Percentiles rank a stretch among this genome's conserved stretches.
These are phyloP conservation scores for Eretmochelys imbricata DNA, from an alignment of 2,113 vertebrate genomes.

Conservation along the genomic window DNA sequence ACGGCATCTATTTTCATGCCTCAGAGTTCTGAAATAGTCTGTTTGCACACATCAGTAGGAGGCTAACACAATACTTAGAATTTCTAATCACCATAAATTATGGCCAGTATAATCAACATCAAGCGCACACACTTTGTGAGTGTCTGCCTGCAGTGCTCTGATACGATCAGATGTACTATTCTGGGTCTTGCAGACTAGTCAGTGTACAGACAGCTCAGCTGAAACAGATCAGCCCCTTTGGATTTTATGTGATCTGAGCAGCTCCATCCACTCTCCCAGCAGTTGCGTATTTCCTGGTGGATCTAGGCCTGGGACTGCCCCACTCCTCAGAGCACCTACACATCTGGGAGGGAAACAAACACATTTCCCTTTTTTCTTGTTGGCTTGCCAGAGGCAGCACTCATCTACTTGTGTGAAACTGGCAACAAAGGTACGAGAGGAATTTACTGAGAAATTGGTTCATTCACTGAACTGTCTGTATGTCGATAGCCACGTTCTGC, in stretches of 20 bases:
- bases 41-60: slow-evolving; percentile 35
- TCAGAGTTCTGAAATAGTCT: background rate
- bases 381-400: slow-evolving; percentile 69
- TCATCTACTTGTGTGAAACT: slow-evolving; percentile 66
- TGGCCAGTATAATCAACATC: slow-evolving; percentile 54
- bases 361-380: slow-evolving; percentile 59
- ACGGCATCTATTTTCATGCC: background rate
- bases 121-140: slow-evolving; percentile 17
- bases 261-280: background rate
- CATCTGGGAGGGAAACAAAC: slow-evolving; percentile 55
- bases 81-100: slow-evolving; percentile 61
- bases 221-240: slow-evolving; percentile 25
- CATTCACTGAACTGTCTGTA: slow-evolving; percentile 67
- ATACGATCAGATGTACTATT: background rate
- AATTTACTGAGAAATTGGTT: slow-evolving; percentile 58
- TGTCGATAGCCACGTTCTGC: slow-evolving; percentile 49
- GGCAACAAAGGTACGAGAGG: slow-evolving; percentile 60
- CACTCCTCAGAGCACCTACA: slow-evolving; percentile 42
- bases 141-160: background rate
- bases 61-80: background rate
- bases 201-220: background rate
- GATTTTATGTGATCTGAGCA: background rate
- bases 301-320: slow-evolving; percentile 13
- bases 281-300: slow-evolving; percentile 8
- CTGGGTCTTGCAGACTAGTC: background rate